Evolutionary conservation across 2,888 invertebrate genomes (phyloP).

Genomic region (Drosophila borborema): DNA sequence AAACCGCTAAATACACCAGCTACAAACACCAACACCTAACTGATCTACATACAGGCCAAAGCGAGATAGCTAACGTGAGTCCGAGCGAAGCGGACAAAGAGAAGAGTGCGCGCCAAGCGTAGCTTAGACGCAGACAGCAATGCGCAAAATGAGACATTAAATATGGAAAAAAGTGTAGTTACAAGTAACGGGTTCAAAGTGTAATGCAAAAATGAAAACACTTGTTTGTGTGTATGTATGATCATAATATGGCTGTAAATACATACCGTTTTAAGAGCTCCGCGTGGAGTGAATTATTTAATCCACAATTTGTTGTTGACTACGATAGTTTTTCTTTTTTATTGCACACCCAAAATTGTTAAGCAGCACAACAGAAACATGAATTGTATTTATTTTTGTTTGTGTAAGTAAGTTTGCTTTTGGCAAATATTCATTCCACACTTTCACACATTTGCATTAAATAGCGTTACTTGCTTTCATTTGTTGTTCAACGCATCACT

Average conservation of each 20-base stretch:
- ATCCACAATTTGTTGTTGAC: slow-evolving; percentile 23
- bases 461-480: slow-evolving; percentile 61
- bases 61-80: slow-evolving; percentile 28
- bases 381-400: slow-evolving; percentile 17
- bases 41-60: slow-evolving; percentile 40
- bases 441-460: slow-evolving; percentile 78
- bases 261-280: slow-evolving; percentile 68
- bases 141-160: slow-evolving; percentile 27
- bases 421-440: slow-evolving; percentile 56
- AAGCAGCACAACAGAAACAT: slow-evolving; percentile 24
- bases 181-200: slow-evolving; percentile 55
- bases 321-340: slow-evolving; percentile 24
- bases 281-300: slow-evolving; percentile 44
- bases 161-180: slow-evolving; percentile 4
- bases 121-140: slow-evolving; percentile 40
- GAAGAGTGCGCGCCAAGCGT: slow-evolving; percentile 43
- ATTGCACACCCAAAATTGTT: slow-evolving; percentile 36
- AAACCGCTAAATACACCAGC: slow-evolving; percentile 53
- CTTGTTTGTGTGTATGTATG: slow-evolving; percentile 10
- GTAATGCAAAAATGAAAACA: slow-evolving; percentile 45
- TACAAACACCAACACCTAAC: slow-evolving; percentile 18
- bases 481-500: slow-evolving; percentile 63
- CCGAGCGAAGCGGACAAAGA: slow-evolving; percentile 1
- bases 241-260: slow-evolving; percentile 35
- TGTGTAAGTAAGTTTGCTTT: slow-evolving; percentile 38